Evolutionary conservation across 2,113 vertebrate species (phyloP).

Genomic region (Nothobranchius furzeri): DNA sequence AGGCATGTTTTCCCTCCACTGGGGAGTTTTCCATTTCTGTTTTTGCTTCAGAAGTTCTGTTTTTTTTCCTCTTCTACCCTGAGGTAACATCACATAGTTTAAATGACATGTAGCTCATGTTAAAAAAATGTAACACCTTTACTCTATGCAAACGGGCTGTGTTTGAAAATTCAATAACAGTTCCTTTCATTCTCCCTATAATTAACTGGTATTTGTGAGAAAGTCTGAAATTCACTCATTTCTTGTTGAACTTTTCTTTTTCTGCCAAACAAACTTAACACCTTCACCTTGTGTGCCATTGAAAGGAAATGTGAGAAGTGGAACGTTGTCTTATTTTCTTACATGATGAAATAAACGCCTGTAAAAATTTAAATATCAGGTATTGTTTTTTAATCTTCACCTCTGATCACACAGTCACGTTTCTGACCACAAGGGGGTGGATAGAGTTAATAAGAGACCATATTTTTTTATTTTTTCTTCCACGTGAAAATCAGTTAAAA

Average conservation of each 20-base stretch:
- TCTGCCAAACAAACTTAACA: slow-evolving; percentile 66
- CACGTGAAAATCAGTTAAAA: background rate
- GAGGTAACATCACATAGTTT: slow-evolving; percentile 52
- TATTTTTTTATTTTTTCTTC: no score
- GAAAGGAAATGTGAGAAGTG: slow-evolving; percentile 73
- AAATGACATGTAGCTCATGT: slow-evolving; percentile 68
- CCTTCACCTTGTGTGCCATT: slow-evolving; percentile 82
- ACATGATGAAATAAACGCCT: slow-evolving; percentile 78
- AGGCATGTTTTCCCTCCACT: slow-evolving; percentile 29
- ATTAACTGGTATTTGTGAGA: no score
- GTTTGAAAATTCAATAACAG: slow-evolving; percentile 35
- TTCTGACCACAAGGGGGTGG: slow-evolving; percentile 61
- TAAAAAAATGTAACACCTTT: slow-evolving; percentile 53
- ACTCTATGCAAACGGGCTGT: slow-evolving; percentile 80
- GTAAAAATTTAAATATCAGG: slow-evolving; percentile 40
- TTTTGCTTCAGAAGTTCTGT: slow-evolving; percentile 19
- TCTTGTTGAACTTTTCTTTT: slow-evolving; percentile 20
- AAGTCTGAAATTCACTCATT: slow-evolving; percentile 44
- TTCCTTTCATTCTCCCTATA: slow-evolving; percentile 7
- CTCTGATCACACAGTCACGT: slow-evolving; percentile 3
- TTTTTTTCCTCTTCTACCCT: slow-evolving; percentile 40
- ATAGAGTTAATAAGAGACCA: slow-evolving; percentile 23
- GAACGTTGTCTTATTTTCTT: slow-evolving; percentile 82
- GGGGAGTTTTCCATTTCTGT: slow-evolving; percentile 22
- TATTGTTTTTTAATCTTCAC: slow-evolving; percentile 9